These are phyloP conservation scores for Vulpes lagopus DNA, from an alignment of 2,113 vertebrate species.

Conservation along the genomic window DNA sequence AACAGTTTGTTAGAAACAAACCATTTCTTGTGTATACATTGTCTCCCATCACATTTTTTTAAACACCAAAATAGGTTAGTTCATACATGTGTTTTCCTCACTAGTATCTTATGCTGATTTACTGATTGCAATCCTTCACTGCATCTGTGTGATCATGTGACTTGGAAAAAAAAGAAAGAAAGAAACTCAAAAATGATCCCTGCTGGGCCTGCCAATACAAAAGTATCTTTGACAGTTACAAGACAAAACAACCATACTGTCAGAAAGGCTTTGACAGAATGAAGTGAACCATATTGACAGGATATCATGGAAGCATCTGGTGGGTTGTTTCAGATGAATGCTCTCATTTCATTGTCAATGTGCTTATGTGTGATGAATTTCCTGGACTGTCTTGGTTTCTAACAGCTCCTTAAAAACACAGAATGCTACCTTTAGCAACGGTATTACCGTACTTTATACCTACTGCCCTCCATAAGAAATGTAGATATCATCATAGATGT, in stretches of 20 bases:
- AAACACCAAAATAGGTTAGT: background rate
- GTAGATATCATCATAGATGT: slow-evolving; percentile 41
- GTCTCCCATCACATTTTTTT: background rate
- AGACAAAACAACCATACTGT: background rate
- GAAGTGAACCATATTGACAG: slow-evolving; percentile 77
- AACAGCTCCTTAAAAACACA: slow-evolving; percentile 68
- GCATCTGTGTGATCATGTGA: background rate
- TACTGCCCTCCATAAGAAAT: slow-evolving; percentile 66
- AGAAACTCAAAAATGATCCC: background rate
- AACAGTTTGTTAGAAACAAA: fast-evolving
- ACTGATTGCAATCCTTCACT: background rate
- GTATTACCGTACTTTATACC: slow-evolving; percentile 62
- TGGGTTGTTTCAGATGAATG: slow-evolving; percentile 79
- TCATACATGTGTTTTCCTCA: background rate
- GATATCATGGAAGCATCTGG: slow-evolving; percentile 79
- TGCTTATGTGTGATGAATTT: slow-evolving; percentile 70
- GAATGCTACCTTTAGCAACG: slow-evolving; percentile 29
- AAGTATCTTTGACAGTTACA: slow-evolving; percentile 52
- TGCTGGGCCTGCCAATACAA: slow-evolving; percentile 59
- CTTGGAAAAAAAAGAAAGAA: background rate
- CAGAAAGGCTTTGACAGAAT: slow-evolving; percentile 82
- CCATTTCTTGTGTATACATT: background rate
- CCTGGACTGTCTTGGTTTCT: slow-evolving; percentile 72
- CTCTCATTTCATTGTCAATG: slow-evolving; percentile 71
- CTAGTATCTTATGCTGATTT: background rate